phyloP scores from a whole-genome alignment of 2,113 vertebrate species.

The Syrmaticus mikado region DNA sequence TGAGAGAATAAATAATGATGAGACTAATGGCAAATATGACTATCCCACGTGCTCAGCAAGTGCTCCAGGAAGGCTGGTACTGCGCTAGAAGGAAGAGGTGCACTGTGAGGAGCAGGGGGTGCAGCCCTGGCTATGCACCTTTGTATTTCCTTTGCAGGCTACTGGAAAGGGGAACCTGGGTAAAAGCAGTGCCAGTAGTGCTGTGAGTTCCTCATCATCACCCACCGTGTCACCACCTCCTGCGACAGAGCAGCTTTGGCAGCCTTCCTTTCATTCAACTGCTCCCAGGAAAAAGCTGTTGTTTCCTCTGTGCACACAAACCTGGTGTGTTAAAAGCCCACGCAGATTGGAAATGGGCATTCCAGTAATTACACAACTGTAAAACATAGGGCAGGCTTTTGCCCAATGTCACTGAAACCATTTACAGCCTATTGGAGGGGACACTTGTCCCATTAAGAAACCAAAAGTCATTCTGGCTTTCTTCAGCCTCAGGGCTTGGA shows the following conservation, averaged over 20 bases:
- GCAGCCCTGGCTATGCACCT: not conserved
- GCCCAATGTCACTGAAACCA: constrained; percentile 11
- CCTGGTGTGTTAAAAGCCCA: not conserved
- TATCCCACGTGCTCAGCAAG: fast-evolving
- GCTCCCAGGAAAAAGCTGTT: not conserved
- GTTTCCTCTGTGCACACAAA: not conserved
- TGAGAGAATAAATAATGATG: not conserved
- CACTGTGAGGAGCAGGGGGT: not conserved
- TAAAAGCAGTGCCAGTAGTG: not conserved
- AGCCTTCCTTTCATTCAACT: not conserved
- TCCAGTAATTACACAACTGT: not conserved
- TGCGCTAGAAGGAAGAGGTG: not conserved
- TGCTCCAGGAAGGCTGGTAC: not conserved
- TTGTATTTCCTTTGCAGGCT: not conserved
- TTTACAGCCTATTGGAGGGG: constrained; percentile 25
- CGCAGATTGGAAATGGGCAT: not conserved
- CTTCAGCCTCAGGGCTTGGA: constrained; percentile 51
- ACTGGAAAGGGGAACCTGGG: not conserved
- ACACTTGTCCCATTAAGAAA: constrained; percentile 49
- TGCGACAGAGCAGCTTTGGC: fast-evolving
- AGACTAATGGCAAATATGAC: not conserved
- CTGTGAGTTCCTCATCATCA: not conserved
- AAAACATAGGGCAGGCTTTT: not conserved
- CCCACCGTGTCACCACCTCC: not conserved
- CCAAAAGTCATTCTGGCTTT: constrained; percentile 43